Evolutionary conservation across 2,113 vertebrate genomes (phyloP).

Genomic region (Saimiri boliviensis): DNA sequence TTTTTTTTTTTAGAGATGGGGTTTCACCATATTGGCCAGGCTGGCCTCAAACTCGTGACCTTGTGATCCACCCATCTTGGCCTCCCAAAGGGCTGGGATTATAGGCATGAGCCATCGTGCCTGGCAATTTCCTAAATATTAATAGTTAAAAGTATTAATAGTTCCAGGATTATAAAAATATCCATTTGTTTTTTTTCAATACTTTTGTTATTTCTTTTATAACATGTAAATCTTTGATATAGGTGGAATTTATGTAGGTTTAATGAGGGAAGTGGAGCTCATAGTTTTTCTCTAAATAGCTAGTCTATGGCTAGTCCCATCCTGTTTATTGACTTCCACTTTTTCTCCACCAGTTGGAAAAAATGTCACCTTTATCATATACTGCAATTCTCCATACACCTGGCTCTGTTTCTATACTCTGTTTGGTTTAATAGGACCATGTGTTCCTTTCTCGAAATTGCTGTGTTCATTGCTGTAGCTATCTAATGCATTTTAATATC

Average conservation of each 20-base stretch:
- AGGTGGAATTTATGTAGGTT: constrained; percentile 2
- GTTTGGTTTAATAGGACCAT: not conserved
- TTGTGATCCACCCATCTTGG: too few species aligned
- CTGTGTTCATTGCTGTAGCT: constrained; percentile 6
- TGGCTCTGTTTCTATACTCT: not conserved
- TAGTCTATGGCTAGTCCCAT: not conserved
- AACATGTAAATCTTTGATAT: constrained; percentile 22
- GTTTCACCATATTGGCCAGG: too few species aligned
- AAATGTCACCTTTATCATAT: not conserved
- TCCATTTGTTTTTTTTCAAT: not conserved
- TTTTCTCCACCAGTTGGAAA: not conserved
- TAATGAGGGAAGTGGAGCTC: not conserved
- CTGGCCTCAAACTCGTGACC: too few species aligned
- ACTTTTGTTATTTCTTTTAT: constrained; percentile 15
- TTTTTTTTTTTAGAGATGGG: too few species aligned
- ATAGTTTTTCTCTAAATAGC: not conserved
- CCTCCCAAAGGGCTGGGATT: too few species aligned
- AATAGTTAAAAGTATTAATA: too few species aligned
- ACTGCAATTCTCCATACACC: not conserved
- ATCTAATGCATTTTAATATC: constrained; percentile 31
- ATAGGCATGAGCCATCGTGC: too few species aligned
- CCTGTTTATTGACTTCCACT: not conserved
- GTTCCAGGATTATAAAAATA: constrained; percentile 26
- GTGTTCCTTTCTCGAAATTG: not conserved
- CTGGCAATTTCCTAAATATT: not conserved